Base-by-base conservation (phyloP, 2,888 invertebrate species). In the Dryadula phaetusa region DNA sequence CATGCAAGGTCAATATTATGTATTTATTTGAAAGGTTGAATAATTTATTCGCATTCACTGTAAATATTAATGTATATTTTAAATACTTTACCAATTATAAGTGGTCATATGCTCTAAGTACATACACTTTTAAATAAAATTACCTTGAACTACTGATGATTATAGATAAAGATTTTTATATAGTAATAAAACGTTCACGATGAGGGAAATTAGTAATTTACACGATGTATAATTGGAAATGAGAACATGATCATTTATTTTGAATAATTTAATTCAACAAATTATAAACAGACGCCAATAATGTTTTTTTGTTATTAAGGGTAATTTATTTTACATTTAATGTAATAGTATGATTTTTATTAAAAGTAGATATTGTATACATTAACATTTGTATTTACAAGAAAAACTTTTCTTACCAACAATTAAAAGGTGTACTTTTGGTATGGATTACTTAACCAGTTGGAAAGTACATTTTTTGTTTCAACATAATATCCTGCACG, bases 81-180 rank as follows among this genome's bases (percentile, higher is more conserved):
- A 52, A 52, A 32, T 52, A 28, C 16, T 32, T 52, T 28, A 10
- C 52, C 52, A 52, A 52, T 16, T 52, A 18, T 32, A 18, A 28
- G 16, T 16, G 28, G 0, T 52, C 1, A 10, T 10, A 16, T 52
- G 32, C 3, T 42, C 16, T 0, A 34, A 63, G 16, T 10, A 44
- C 14, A 53, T 32, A 6, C 16, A 6, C 16, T 22, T 63, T 3
- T 42, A 34, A 34, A 34, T 54, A 6, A 22, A 46, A 56, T 40
- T 25, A 56, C 56, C 56, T 47, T 64, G 56, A 56, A 64, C 46
- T 46, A 34, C 46, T 47, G 16, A 22, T 64, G 8, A 47, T 56
- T 37, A 37, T 44, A 46, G 56, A 56, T 37, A 22, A 25, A 54
- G 16, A 64, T 64, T 25, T 46, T 34, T 54, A 20, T 20, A 46